Evolutionary conservation across 2,113 vertebrate species (phyloP).

Genomic region (Panthera uncia): DNA sequence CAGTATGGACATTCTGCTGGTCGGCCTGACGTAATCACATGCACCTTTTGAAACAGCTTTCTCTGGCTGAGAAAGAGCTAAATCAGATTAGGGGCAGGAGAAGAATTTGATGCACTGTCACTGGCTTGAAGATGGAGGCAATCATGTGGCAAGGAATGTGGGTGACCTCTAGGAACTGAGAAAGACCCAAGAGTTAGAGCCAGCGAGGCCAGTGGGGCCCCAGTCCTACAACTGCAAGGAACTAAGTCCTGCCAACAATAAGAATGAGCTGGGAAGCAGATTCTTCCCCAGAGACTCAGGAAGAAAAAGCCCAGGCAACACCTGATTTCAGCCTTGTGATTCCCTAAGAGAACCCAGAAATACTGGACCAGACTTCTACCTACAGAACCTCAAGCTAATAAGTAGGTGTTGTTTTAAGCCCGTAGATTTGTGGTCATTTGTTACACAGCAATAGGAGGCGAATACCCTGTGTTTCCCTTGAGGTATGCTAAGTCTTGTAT

Average conservation of each 20-base stretch:
- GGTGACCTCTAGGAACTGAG: not conserved
- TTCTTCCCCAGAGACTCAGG: not conserved
- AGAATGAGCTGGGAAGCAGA: not conserved
- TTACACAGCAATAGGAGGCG: not conserved
- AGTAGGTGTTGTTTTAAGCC: not conserved
- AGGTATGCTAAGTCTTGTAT: not conserved
- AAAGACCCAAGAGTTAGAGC: not conserved
- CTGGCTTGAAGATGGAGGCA: not conserved
- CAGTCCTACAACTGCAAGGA: not conserved
- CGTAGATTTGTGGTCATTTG: not conserved
- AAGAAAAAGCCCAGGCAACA: not conserved
- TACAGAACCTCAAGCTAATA: not conserved
- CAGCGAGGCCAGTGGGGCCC: not conserved
- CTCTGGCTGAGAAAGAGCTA: not conserved
- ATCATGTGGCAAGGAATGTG: not conserved
- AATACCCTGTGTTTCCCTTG: not conserved
- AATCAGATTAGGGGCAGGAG: not conserved
- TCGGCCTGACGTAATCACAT: not conserved
- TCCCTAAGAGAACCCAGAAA: not conserved
- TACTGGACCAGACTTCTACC: not conserved
- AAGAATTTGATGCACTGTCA: not conserved
- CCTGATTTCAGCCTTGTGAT: not conserved
- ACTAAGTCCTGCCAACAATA: not conserved
- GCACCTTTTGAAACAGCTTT: not conserved
- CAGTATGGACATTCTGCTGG: not conserved